Conservation (phyloP, 2,113 vertebrate genomes). For the Phalacrocorax carbo region DNA sequence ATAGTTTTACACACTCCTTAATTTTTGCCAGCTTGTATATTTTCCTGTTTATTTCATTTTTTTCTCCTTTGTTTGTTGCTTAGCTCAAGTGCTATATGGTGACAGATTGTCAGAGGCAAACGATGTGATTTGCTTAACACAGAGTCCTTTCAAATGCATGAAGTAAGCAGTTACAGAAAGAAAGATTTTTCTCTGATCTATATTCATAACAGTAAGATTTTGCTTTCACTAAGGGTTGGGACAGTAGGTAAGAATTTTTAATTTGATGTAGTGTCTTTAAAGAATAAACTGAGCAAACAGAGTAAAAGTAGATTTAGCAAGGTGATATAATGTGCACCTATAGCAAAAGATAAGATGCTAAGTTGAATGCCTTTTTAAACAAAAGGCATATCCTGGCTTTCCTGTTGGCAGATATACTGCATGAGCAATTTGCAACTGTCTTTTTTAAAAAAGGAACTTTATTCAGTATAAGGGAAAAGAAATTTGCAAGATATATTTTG, state of each 20-base stretch:
- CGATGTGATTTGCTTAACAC: background rate
- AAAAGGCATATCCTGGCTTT: background rate
- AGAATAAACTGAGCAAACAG: background rate
- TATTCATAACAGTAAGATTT: background rate
- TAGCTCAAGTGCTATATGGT: background rate
- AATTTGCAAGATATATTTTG: background rate
- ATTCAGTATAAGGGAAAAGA: background rate
- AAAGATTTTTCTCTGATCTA: background rate
- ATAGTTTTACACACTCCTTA: background rate
- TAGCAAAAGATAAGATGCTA: background rate
- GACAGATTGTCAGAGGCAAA: background rate
- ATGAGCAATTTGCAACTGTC: background rate
- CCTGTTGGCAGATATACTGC: background rate
- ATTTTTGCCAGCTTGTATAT: background rate
- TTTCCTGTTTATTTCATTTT: background rate
- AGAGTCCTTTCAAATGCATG: background rate
- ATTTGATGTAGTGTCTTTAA: background rate
- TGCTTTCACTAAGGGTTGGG: background rate
- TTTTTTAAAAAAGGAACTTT: background rate
- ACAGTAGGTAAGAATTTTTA: background rate
- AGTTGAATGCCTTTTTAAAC: background rate
- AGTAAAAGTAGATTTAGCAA: background rate
- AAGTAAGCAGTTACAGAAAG: background rate
- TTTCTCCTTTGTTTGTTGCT: background rate
- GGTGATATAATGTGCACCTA: background rate